A percentile compares a stretch with the other conserved stretches of the same genome.
Evolutionary conservation across 2,888 invertebrate genomes (phyloP).

Genomic region (Papilio demoleus): DNA sequence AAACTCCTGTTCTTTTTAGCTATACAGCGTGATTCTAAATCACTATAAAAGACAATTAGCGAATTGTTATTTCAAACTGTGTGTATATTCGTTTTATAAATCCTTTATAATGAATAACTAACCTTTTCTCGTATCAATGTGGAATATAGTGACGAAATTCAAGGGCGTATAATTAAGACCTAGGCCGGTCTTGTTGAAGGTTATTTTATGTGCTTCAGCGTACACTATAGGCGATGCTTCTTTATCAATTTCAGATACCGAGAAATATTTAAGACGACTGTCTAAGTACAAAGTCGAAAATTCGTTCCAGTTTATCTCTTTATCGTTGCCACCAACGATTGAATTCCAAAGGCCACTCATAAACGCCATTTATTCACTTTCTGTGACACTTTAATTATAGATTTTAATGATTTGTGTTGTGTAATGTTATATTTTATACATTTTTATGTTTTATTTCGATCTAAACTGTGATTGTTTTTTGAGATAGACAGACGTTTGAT

Average conservation of each 20-base stretch:
- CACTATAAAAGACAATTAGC: no score
- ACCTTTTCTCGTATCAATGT: constrained; percentile 88
- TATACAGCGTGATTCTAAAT: no score
- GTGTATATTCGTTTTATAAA: neutral
- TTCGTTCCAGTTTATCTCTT: constrained; percentile 71
- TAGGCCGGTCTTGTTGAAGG: constrained; percentile 75
- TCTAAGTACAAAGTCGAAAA: constrained; percentile 79
- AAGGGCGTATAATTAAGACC: constrained; percentile 84
- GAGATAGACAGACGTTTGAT: constrained; percentile 33
- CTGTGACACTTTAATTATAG: constrained; percentile 51
- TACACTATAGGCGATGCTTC: constrained; percentile 85
- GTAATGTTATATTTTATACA: constrained; percentile 47
- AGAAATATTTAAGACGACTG: constrained; percentile 85
- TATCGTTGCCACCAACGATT: constrained; percentile 73
- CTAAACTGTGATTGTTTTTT: constrained; percentile 18
- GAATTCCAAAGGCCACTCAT: constrained; percentile 79
- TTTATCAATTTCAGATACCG: constrained; percentile 86
- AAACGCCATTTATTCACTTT: constrained; percentile 76
- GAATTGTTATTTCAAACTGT: neutral
- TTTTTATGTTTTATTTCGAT: constrained; percentile 41
- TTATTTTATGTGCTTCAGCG: constrained; percentile 77
- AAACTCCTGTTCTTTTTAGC: no score
- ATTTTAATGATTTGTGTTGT: constrained; percentile 47
- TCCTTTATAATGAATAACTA: constrained; percentile 49
- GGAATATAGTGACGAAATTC: constrained; percentile 84